Conservation (phyloP, 2,888 invertebrate species). For the Drosophila subquinaria region DNA sequence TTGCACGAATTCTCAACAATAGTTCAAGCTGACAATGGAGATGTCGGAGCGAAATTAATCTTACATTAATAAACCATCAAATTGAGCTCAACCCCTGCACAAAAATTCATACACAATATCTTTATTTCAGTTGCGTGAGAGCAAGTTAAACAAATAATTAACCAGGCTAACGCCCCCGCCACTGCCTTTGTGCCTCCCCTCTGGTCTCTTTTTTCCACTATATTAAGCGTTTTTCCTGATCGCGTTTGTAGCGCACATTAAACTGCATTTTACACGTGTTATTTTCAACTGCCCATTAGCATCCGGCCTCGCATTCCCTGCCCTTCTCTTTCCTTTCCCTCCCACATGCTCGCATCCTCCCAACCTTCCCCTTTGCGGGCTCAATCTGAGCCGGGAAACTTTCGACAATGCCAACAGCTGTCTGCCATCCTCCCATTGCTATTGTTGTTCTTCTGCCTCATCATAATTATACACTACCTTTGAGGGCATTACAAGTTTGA, state of each 20-base stretch:
- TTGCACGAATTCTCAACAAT: slow-evolving; percentile 6
- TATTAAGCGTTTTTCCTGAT: slow-evolving; percentile 28
- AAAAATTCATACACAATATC: background rate
- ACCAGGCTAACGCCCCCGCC: slow-evolving; percentile 34
- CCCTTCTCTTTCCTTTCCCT: background rate
- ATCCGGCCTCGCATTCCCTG: background rate
- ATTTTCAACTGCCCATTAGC: slow-evolving; percentile 17
- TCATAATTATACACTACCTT: slow-evolving; percentile 58
- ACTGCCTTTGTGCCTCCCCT: background rate
- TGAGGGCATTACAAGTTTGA: background rate
- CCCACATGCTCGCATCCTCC: slow-evolving; percentile 6
- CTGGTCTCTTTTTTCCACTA: background rate
- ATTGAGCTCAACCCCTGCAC: slow-evolving; percentile 35
- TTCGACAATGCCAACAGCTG: slow-evolving; percentile 83
- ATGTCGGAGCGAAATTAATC: slow-evolving; percentile 81
- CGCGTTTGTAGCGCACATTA: slow-evolving; percentile 77
- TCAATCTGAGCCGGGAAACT: slow-evolving; percentile 84
- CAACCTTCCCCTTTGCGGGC: slow-evolving; percentile 4
- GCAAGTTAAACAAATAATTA: slow-evolving; percentile 82
- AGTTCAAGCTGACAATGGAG: slow-evolving; percentile 58
- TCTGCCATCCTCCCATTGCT: slow-evolving; percentile 48
- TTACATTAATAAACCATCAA: slow-evolving; percentile 70
- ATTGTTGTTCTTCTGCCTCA: slow-evolving; percentile 28
- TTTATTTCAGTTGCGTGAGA: slow-evolving; percentile 56
- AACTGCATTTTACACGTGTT: slow-evolving; percentile 76